A percentile compares a stretch with the other conserved stretches of the same genome.
phyloP scores from a whole-genome alignment of 1,140 invertebrate genomes.

The Dendroctonus ponderosae region DNA sequence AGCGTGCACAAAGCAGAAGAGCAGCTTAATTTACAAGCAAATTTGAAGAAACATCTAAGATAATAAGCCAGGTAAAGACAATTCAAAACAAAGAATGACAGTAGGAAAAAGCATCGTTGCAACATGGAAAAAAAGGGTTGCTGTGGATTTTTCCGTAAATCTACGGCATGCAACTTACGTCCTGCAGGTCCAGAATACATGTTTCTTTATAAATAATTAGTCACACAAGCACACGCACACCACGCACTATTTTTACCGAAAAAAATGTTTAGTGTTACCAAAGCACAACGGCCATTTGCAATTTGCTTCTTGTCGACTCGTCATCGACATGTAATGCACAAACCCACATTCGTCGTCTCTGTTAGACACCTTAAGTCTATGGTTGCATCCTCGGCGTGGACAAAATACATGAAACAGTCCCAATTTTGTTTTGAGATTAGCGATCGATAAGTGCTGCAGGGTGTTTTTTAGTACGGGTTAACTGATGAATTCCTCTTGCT shows the following conservation, averaged over 20 bases:
- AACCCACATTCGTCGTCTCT: neutral
- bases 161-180: constrained; percentile 44
- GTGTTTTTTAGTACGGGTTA: too few relatives aligned
- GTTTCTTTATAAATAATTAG: constrained; percentile 31
- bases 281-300: constrained; percentile 50
- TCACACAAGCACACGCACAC: constrained; percentile 47
- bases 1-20: neutral
- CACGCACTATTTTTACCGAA: constrained; percentile 43
- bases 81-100: constrained; percentile 36
- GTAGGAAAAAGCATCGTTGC: constrained; percentile 10
- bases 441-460: too few relatives aligned
- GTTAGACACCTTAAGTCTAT: neutral
- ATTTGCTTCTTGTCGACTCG: constrained; percentile 27
- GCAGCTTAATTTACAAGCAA: too few relatives aligned
- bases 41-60: neutral
- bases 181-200: constrained; percentile 49
- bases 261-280: constrained; percentile 46
- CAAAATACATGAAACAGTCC: neutral
- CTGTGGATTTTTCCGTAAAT: neutral
- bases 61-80: constrained; percentile 6
- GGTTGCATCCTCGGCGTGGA: neutral
- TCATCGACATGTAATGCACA: neutral
- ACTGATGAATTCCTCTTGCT: too few relatives aligned
- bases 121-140: constrained; percentile 22
- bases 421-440: too few relatives aligned